Evolutionary conservation across 2,113 vertebrate genomes (phyloP).

Genomic region (Pardalotus punctatus): DNA sequence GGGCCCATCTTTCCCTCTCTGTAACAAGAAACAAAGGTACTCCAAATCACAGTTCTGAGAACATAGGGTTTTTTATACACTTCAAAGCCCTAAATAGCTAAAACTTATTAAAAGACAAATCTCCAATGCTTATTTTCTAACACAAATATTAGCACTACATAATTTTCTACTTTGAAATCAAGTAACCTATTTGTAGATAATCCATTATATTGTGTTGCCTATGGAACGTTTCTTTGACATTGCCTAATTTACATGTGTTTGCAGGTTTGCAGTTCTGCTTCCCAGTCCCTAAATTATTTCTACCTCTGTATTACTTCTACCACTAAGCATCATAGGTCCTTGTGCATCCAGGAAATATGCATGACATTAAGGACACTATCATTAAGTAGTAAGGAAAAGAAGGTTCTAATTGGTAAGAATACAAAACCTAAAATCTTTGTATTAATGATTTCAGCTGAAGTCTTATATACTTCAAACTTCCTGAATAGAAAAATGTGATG

Average conservation of each 20-base stretch:
- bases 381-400: background rate
- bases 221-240: background rate
- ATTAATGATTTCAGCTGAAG: background rate
- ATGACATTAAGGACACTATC: background rate
- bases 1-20: background rate
- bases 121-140: background rate
- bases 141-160: background rate
- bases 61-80: background rate
- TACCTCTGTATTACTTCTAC: background rate
- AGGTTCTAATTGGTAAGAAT: background rate
- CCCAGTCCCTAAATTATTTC: background rate
- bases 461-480: background rate
- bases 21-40: background rate
- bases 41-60: background rate
- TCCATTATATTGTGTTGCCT: background rate
- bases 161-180: background rate
- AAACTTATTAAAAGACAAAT: background rate
- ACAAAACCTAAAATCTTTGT: background rate
- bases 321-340: background rate
- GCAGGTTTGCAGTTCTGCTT: background rate
- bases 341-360: background rate
- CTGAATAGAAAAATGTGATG: background rate
- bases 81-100: background rate
- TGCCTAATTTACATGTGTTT: background rate
- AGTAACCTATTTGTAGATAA: background rate